Evolutionary conservation across 2,888 invertebrate species (phyloP), one percentile per base, ranked within the genome.

Genomic region (Drosophila recens): DNA sequence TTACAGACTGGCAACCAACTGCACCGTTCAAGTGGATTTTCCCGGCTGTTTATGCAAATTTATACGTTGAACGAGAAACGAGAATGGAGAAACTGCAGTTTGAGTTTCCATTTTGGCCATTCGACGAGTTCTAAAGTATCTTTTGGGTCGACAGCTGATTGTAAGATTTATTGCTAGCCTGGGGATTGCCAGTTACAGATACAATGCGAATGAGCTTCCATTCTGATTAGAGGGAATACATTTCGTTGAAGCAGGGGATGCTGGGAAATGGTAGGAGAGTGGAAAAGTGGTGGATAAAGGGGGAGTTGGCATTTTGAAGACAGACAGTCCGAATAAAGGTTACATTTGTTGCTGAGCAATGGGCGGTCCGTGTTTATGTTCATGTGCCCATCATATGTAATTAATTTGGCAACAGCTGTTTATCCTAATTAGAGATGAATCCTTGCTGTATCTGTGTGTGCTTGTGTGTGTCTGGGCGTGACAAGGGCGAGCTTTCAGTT

Each of bases 371-470:
- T 73, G 77, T 61, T 71, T 52, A 63, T 69, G 70, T 80, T 78
- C 76, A 73, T 78, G 70, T 75, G 77, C 74, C 77, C 82, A 73
- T 89, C 82, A 87, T 81, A 82, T 89, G 87, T 86, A 87, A 86
- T 86, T 86, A 89, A 89, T 89, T 89, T 79, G 84, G 85, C 87
- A 85, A 85, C 85, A 86, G 80, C 88, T 86, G 85, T 81, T 89
- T 81, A 87, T 84, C 84, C 87, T 81, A 84, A 84, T 84, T 84
- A 89, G 74, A 72, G 76, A 74, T 74, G 72, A 83, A 61, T 77
- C 75, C 75, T 51, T 75, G 45, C 49, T 61, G 43, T 51, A 17
- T n/a, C 23, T 33, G 10, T 49, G 34, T 46, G 46, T n/a, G 38
- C 17, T 13, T 20, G 33, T 33, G 15, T 43, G 34, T 34, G 52